Conservation (phyloP, 2,888 invertebrate species). For the Tipula vernalis region DNA sequence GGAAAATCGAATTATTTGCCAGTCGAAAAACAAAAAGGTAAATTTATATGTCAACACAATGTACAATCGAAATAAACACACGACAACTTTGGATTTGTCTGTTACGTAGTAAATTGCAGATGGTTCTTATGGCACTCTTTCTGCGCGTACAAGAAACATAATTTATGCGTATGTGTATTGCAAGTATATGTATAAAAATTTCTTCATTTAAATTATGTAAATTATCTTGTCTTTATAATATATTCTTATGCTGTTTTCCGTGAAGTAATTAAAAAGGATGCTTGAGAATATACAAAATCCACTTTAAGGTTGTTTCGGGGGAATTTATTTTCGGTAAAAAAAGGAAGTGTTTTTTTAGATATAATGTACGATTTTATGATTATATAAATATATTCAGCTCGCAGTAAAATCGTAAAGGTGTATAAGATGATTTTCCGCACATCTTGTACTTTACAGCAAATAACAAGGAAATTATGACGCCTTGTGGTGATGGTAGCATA, state of each 20-base stretch:
- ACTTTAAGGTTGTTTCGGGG: background rate
- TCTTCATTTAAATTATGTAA: background rate
- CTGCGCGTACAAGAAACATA: background rate
- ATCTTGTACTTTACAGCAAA: background rate
- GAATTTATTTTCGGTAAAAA: background rate
- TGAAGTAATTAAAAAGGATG: background rate
- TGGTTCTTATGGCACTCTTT: background rate
- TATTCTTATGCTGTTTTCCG: background rate
- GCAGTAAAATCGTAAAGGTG: background rate
- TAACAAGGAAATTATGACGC: background rate
- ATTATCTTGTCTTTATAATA: background rate
- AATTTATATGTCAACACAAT: constrained; percentile 8
- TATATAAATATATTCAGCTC: background rate
- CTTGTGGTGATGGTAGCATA: background rate
- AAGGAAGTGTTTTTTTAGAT: background rate
- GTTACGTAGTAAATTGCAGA: background rate
- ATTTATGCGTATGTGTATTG: background rate
- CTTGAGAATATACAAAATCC: background rate
- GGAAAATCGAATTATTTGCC: background rate
- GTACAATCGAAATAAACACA: background rate
- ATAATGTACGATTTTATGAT: background rate
- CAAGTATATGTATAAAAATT: background rate
- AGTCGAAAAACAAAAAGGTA: background rate
- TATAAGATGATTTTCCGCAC: background rate
- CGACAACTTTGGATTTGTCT: background rate